Base-by-base conservation (phyloP, 2,888 invertebrate species). In the Polia nebulosa region DNA sequence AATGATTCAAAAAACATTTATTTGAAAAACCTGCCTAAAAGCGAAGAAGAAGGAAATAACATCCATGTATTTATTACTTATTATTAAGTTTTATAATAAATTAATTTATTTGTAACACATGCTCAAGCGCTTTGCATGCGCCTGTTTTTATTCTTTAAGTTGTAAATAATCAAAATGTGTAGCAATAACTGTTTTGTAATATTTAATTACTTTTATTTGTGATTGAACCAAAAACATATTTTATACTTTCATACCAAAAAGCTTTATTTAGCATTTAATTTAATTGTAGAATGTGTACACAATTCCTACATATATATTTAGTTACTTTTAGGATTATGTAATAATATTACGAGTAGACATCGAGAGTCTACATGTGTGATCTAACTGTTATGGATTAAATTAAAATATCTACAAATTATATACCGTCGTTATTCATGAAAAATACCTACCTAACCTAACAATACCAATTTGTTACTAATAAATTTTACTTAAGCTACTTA, bases 241-340 rank as follows among this genome's bases (percentile, higher is more conserved):
- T 80, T 71, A 60, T 68, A 71, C 57, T 71, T 80, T 80, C 56
- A 61, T 78, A 81, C 55, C 57, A 61, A 73, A 78, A 63, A 63
- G 53, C 56, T 69, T 57, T 75, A 65, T 59, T 73, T 73, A 66
- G 61, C 15, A 44, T 58, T 59, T 62, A 58, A 44, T 58, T 59
- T 56, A 51, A 39, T 59, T 78, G 59, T 78, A 41, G 29, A 3
- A 49, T 62, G 20, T 68, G 49, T 66, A 45, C 17, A 44, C 29
- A 55, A 17, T 44, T 47, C 15, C 17, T 39, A 36, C n/a, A 29
- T 36, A 52, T 49, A 36, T 49, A 39, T 47, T 45, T 22, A 45
- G 11, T 58, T 44, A 36, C 36, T 47, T 72, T 34, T 29, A 72
- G 36, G 2, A 8, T 60, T 52, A 52, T 59, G 56, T 66, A 74